Evolutionary conservation across 1,140 invertebrate species (phyloP), one percentile per base, ranked within the genome.

Genomic region (Brachionus koreanus): DNA sequence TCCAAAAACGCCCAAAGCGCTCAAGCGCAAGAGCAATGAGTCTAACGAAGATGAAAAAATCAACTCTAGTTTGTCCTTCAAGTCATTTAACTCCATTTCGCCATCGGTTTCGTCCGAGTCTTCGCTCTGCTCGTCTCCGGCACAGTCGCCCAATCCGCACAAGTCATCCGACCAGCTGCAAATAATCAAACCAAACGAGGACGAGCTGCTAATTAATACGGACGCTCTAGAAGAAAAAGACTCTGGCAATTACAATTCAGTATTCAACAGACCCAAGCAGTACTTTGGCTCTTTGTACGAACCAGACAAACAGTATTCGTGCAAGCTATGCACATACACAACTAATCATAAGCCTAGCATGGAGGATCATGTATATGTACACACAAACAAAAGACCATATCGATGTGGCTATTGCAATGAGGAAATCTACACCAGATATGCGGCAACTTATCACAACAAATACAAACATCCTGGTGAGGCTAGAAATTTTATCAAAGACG

Each of bases 321-420:
- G 81, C 33, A 69, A 37, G n/a, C 39, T 82, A 37, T 82, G 81
- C 37, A 63, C 81, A 0, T 82, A 82, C 39, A 82, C 81, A 2
- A 82, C 81, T 6, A 82, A 82, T 49, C 81, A 82, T 39, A 61
- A 61, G 23, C 81, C 81, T 7, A 82, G 81, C 52, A 82, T 82
- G 81, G 81, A 82, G 16, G 81, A 82, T 25, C 81, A 82, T 52
- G 81, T 82, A 13, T 82, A 63, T 57, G 65, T 82, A 10, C 81
- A 82, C 35, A 82, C 65, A 3, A 72, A 82, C 39, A 43, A 63
- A 33, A n/a, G 81, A 39, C 81, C 81, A 0, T 82, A 82, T 57
- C 72, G 65, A 82, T 82, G 81, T 12, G 81, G 81, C 23, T 82
- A 82, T 57, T 82, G 81, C 52, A 67, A 67, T 25, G 81, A 82